phyloP scores from a whole-genome alignment of 2,888 invertebrate species.

The Caenorhabditis angaria region DNA sequence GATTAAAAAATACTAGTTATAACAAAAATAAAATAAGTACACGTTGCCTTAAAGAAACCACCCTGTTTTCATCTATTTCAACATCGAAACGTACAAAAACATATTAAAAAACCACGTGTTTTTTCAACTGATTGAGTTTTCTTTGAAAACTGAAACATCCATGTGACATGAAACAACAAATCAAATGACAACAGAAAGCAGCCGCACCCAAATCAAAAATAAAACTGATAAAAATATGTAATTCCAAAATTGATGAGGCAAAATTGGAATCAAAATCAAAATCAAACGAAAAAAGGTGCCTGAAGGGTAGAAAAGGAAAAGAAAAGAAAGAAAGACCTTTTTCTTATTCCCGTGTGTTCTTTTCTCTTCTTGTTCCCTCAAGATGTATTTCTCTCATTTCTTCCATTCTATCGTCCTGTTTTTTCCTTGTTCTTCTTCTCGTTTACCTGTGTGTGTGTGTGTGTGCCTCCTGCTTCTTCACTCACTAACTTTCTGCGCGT shows the following conservation, averaged over 20 bases:
- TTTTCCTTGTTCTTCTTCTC: neutral
- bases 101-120: too few relatives aligned
- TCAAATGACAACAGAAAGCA: neutral
- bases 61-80: too few relatives aligned
- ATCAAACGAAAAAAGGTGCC: constrained; percentile 4
- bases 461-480: neutral
- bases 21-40: too few relatives aligned
- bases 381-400: neutral
- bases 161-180: too few relatives aligned
- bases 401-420: too few relatives aligned
- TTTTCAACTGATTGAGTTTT: too few relatives aligned
- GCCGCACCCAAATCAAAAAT: neutral
- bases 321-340: too few relatives aligned
- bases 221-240: neutral
- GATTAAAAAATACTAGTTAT: too few relatives aligned
- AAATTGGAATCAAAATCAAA: neutral
- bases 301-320: too few relatives aligned
- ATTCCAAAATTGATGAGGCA: neutral
- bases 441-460: constrained; percentile 4
- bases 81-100: too few relatives aligned
- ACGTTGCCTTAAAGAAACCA: too few relatives aligned
- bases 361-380: neutral
- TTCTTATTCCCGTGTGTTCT: constrained; percentile 1
- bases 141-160: too few relatives aligned
- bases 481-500: constrained; percentile 2